phyloP scores from a whole-genome alignment of 2,113 vertebrate genomes.

The Sula dactylatra region DNA sequence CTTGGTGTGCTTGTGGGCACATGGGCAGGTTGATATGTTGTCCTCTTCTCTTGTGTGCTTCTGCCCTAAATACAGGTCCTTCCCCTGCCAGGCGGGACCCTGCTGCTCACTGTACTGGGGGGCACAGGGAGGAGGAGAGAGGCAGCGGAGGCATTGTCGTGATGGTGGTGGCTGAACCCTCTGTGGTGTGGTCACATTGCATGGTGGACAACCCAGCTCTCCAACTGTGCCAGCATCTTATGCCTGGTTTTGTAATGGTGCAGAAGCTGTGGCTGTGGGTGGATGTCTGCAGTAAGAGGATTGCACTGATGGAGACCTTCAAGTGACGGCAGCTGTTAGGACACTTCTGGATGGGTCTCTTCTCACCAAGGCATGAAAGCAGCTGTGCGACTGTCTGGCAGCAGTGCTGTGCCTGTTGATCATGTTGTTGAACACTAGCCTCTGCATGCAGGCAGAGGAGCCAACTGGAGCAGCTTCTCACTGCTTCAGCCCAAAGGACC shows the following conservation, averaged over 20 bases:
- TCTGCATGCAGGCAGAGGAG: not conserved
- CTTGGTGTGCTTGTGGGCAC: not conserved
- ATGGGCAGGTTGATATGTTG: not conserved
- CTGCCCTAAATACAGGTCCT: not conserved
- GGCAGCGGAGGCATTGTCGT: not conserved
- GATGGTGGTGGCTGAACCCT: not conserved
- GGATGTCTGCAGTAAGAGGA: not conserved
- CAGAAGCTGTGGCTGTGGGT: not conserved
- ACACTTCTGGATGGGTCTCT: not conserved
- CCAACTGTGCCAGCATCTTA: not conserved
- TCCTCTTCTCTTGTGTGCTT: not conserved
- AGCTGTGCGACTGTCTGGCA: not conserved
- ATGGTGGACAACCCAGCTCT: not conserved
- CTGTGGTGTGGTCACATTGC: not conserved
- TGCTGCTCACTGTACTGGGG: not conserved
- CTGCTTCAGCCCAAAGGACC: not conserved
- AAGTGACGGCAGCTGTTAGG: not conserved
- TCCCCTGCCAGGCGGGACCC: not conserved
- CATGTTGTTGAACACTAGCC: not conserved
- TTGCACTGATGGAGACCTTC: not conserved
- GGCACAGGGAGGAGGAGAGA: not conserved
- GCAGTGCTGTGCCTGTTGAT: not conserved
- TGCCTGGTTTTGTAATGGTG: not conserved
- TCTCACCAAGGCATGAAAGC: not conserved
- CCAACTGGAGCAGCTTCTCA: not conserved